These are phyloP conservation scores for Crenuchus spilurus DNA, from an alignment of 2,797 vertebrate genomes.

Conservation along the genomic window DNA sequence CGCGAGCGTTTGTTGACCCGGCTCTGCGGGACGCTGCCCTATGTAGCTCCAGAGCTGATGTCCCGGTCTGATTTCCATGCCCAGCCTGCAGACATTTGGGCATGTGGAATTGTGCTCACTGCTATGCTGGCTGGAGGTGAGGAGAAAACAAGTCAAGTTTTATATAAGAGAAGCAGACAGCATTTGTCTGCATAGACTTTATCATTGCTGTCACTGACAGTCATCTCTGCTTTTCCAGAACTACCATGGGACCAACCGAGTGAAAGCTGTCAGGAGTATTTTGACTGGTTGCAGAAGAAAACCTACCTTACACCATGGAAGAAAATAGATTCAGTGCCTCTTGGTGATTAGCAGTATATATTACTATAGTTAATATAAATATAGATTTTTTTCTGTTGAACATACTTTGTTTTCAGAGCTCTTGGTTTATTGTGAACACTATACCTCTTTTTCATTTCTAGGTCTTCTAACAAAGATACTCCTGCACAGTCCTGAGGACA, in stretches of 20 bases:
- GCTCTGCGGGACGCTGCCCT: slow-evolving; percentile 93
- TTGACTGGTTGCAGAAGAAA: slow-evolving; percentile 93
- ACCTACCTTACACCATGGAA: slow-evolving; percentile 94
- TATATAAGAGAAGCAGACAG: neutral
- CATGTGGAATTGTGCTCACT: slow-evolving; percentile 93
- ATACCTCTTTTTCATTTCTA: slow-evolving; percentile 58
- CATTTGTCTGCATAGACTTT: neutral
- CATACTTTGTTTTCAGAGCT: neutral
- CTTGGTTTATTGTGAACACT: neutral
- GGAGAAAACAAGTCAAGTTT: slow-evolving; percentile 57
- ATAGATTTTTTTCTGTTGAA: neutral
- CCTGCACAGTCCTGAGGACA: slow-evolving; percentile 77
- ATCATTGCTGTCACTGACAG: neutral
- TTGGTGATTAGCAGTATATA: slow-evolving; percentile 74
- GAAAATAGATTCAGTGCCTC: slow-evolving; percentile 89
- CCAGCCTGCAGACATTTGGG: slow-evolving; percentile 93
- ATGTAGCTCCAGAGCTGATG: slow-evolving; percentile 93
- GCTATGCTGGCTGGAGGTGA: slow-evolving; percentile 96
- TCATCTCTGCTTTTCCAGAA: slow-evolving; percentile 73
- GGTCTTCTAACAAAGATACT: slow-evolving; percentile 91
- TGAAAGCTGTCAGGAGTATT: slow-evolving; percentile 92
- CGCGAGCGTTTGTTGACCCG: slow-evolving; percentile 85
- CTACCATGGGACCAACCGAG: slow-evolving; percentile 96
- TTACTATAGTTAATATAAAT: neutral
- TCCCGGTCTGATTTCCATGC: slow-evolving; percentile 85